Base-by-base conservation (phyloP, 2,113 vertebrate species). In the Grammomys surdaster region DNA sequence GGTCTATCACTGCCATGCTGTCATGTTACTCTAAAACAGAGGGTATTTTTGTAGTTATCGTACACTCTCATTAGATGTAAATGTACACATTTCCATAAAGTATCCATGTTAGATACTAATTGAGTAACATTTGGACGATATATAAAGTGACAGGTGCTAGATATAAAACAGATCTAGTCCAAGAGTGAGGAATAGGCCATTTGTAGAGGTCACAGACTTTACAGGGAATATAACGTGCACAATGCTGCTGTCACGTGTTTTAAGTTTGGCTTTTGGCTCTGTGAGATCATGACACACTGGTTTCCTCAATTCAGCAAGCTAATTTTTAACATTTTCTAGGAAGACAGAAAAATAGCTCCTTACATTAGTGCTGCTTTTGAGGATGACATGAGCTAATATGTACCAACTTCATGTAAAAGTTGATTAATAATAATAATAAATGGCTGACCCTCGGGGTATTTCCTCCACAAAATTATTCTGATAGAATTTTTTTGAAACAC, bases 81-180 rank as follows among this genome's bases (percentile, higher is more conserved):
- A 85, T 92, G 60, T 33, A 40, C 12, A 69, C 56, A 81, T 63
- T 85, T 33, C 46, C 43, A 89, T 77, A 76, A 93, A 86, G 70
- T 89, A 80, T 73, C 12, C 76, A 14, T 85, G 63, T 92, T 91
- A 95, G 58, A 95, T 96, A 4, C 12, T 72, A 58, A 56, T 56
- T 93, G 19, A 92, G 33, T 70, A 67, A 94, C 94, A 89, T 43
- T 26, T 48, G 1, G 36, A 88, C 80, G 76, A 75, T 6, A n/a
- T 75, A 78, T 63, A 40, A 73, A 36, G 20, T 73, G 14, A 70
- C 3, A n/a, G 58, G 36, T 36, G 69, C 24, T 36, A 60, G 36
- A 63, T 2, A 65, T 69, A 90, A 75, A 88, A 43, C 13, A 91
- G 28, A 84, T n/a, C 36, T 78, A 33, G 54, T 56, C 14, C 80